Percentiles rank a stretch among this genome's conserved stretches.
Conservation (phyloP, 23 tunicate species). For the Aplidium turbinatum region DNA sequence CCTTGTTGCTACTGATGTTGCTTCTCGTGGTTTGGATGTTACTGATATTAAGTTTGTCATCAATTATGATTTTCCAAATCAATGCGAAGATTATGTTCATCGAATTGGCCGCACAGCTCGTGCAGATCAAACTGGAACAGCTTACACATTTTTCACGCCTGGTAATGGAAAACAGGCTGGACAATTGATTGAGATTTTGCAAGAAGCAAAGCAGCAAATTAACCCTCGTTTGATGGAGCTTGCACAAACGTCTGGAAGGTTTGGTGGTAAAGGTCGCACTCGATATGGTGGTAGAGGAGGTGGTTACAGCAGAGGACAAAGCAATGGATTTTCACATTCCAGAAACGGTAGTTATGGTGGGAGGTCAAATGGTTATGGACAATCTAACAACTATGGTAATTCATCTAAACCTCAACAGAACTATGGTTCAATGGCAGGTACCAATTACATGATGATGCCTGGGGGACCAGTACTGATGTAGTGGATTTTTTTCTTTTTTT, state of each 20-base stretch:
- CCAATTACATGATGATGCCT: too few species aligned
- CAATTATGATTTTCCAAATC: constrained; percentile 94
- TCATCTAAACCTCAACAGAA: too few species aligned
- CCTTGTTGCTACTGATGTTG: constrained; percentile 97
- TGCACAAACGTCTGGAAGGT: constrained; percentile 1
- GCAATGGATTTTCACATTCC: too few species aligned
- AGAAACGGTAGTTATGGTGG: constrained; percentile 47
- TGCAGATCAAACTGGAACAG: constrained; percentile 93
- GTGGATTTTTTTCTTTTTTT: too few species aligned
- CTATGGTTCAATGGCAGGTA: too few species aligned
- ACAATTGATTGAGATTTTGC: constrained; percentile 56
- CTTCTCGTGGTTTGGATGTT: constrained; percentile 94
- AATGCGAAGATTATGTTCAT: constrained; percentile 94
- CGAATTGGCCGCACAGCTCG: constrained; percentile 98
- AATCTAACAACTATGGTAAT: constrained; percentile 45
- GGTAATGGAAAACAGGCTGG: constrained; percentile 77
- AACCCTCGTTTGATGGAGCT: constrained; percentile 74
- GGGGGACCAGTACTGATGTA: too few species aligned
- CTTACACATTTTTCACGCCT: constrained; percentile 93
- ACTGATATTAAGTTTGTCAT: constrained; percentile 92
- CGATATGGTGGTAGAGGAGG: constrained; percentile 57
- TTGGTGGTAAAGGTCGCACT: background rate
- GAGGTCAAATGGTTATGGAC: constrained; percentile 12
- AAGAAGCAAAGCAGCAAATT: constrained; percentile 94
- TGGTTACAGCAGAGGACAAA: constrained; percentile 54